These are phyloP conservation scores for Brachionus paranguensis DNA, from an alignment of 1,140 invertebrate genomes.

Conservation along the genomic window DNA sequence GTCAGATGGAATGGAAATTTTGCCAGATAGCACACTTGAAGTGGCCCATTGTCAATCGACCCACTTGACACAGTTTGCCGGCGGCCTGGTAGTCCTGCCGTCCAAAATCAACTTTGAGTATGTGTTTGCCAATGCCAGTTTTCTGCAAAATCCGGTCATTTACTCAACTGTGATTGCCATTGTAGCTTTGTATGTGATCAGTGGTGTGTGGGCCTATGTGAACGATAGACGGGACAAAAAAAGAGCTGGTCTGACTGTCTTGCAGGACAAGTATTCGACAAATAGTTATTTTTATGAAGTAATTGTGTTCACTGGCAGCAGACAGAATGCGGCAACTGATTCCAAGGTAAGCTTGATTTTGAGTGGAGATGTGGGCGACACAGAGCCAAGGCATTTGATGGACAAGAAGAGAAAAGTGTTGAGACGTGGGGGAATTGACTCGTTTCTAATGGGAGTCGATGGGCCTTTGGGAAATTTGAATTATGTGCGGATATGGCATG, in stretches of 20 bases:
- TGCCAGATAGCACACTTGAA: neutral
- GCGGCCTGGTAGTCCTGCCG: conserved; percentile 53
- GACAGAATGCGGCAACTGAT: conserved; percentile 44
- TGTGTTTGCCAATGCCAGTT: conserved; percentile 56
- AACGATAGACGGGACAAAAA: conserved; percentile 57
- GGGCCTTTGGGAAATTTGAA: conserved; percentile 58
- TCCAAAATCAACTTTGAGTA: conserved; percentile 55
- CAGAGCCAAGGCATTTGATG: neutral
- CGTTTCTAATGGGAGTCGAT: conserved; percentile 58
- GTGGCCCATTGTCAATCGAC: conserved; percentile 48
- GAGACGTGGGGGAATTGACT: conserved; percentile 54
- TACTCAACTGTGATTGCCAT: conserved; percentile 59
- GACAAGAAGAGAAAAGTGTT: conserved; percentile 41
- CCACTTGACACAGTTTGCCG: conserved; percentile 54
- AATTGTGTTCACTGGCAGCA: conserved; percentile 47
- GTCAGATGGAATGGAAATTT: neutral
- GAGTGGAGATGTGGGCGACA: conserved; percentile 30
- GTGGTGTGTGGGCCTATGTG: conserved; percentile 56
- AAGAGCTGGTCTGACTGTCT: conserved; percentile 47
- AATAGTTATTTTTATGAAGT: conserved; percentile 47
- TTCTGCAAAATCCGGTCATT: conserved; percentile 60
- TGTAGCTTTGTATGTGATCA: conserved; percentile 52
- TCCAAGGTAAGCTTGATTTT: conserved; percentile 41
- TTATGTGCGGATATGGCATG: conserved; percentile 60
- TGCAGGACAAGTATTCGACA: conserved; percentile 45